Base-by-base conservation (phyloP, 2,113 vertebrate species). In the Paramormyrops kingsleyae region DNA sequence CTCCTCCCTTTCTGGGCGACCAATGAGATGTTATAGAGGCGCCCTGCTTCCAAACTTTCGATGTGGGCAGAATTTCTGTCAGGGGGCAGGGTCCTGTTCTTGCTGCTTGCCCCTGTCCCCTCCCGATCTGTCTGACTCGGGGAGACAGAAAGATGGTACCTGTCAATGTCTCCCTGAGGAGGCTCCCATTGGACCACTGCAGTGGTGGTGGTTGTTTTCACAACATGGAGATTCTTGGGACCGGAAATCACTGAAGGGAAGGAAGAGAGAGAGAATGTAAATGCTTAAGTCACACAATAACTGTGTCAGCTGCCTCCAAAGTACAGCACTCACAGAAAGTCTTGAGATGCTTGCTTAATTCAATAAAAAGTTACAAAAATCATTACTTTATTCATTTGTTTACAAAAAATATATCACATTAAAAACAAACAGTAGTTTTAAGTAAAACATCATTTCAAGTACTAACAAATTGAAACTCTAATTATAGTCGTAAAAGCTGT, bases 141-240 rank as follows among this genome's bases (percentile, higher is more conserved):
- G 0, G 91, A 42, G 31, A 95, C 53, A 1, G 70, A 94, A 87
- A 96, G 88, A 87, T 88, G 91, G 87, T 97, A 97, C 88, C 94
- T 91, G 90, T 97, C 96, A 24, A 96, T 94, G 62, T 92, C 93
- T 1, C 93, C 94, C 62, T 92, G 92, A 0, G 96, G 93, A 0
- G 90, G 91, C 74, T 97, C 95, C 97, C 97, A 97, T 19, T 95
- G 95, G 91, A 97, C 93, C 31, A 95, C 92, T 0, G 93, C 90
- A 0, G 95, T 94, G 0, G 94, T 94, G 15, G 93, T 93, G 42
- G 94, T 95, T 5, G 93, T 95, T 88, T 95, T 96, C 19, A 95
- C 95, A 3, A 96, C 94, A 2, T 83, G 90, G 47, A 97, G 93
- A 90, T 95, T 92, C 27, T 90, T 92, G 80, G 96, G 95, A 10